Evolutionary conservation across 92 coral and sea anemone genomes (phyloP), one percentile per base, ranked within the genome.

Genomic region (Paragorgia papillata): DNA sequence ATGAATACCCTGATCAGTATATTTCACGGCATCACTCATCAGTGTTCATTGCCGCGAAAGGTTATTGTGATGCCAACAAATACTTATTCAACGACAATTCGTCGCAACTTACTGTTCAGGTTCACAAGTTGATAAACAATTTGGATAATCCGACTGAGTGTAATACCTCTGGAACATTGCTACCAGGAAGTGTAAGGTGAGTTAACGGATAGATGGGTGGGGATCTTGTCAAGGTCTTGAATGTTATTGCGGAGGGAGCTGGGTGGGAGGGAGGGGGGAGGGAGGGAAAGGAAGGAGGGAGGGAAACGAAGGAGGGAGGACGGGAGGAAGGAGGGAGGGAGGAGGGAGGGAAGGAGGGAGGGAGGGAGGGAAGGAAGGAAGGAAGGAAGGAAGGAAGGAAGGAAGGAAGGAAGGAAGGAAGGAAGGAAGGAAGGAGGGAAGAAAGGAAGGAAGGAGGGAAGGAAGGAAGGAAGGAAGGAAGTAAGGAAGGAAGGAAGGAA

Each of bases 151-250:
- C 85, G 30, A 33, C 69, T 10, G 99, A 93, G 8, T 95, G 99
- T 39, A 71, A 20, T 13, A 59, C 9, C 43, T 89, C 97, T 8
- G 64, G 73, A 3, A 85, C 83, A 14, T 69, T 73, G 32, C 80
- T 91, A 37, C 90, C 85, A 33, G 83, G 90, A 13, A 89, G 97
- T 49, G 99, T 95, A 49, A 88, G 97, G 99, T 95, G 74, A 74
- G 76, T 12, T 3, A 0, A 31, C 2, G 12, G 43, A 37, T 37
- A 4, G 43, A 37, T 37, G 5, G 43, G 43, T 37, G 43, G 43
- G 43, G 43, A 37, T 5, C 6, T 4, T 37, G 43, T 4, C 6
- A 12, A 4, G 43, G 43, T 37, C 12, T 5, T 37, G 43, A n/a
- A n/a, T n/a, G n/a, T n/a, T n/a, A n/a, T n/a, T n/a, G 43, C 5